phyloP scores from a whole-genome alignment of 2,888 invertebrate genomes.

The Sympetrum striolatum region DNA sequence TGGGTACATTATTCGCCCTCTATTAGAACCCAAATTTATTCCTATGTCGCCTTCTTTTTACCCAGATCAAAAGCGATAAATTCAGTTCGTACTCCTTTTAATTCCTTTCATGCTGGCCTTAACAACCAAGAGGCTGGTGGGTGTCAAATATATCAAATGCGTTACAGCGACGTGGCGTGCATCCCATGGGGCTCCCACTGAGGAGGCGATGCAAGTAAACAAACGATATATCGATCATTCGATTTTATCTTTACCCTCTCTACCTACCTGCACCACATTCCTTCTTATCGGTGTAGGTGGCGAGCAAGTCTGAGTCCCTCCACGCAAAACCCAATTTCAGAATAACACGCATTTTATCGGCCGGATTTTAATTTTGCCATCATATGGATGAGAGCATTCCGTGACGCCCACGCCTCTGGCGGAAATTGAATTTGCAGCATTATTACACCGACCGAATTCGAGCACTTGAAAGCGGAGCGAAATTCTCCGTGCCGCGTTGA shows the following conservation, averaged over 20 bases:
- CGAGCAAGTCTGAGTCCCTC: neutral
- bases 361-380: neutral
- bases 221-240: neutral
- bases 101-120: too few relatives aligned
- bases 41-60: too few relatives aligned
- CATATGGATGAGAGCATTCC: neutral
- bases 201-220: neutral
- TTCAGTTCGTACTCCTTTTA: too few relatives aligned
- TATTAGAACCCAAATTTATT: too few relatives aligned
- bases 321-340: neutral
- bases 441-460: neutral
- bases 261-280: neutral
- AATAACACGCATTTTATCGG: neutral
- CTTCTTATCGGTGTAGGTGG: neutral
- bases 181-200: neutral
- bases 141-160: too few relatives aligned
- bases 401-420: neutral
- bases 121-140: too few relatives aligned
- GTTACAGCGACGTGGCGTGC: too few relatives aligned
- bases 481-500: neutral
- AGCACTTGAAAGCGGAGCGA: neutral
- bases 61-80: too few relatives aligned
- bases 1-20: too few relatives aligned
- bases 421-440: neutral
- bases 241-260: neutral